Percentiles rank a stretch among this genome's conserved stretches.
Evolutionary conservation across 2,113 vertebrate genomes (phyloP).

Genomic region (Nipponia nippon): DNA sequence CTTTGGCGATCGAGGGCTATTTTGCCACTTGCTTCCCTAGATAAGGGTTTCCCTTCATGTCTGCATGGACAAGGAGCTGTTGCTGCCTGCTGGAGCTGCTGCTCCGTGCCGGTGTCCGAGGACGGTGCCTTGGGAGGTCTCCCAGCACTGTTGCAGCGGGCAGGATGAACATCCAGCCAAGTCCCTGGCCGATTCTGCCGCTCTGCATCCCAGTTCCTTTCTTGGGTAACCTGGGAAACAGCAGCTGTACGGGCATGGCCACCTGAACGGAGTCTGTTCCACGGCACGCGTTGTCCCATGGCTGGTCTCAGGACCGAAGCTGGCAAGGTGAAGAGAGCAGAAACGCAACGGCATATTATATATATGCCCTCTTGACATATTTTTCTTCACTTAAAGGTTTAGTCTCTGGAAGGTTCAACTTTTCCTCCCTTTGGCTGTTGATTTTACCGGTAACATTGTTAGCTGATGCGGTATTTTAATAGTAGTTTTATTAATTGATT

Average conservation of each 20-base stretch:
- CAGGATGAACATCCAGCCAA: background rate
- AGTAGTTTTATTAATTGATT: background rate
- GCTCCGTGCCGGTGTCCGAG: background rate
- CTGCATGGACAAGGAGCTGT: background rate
- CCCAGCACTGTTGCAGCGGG: fast-evolving
- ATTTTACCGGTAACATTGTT: background rate
- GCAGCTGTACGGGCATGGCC: fast-evolving
- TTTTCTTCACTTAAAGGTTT: background rate
- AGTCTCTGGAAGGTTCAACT: background rate
- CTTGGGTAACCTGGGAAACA: background rate
- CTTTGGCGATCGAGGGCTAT: background rate
- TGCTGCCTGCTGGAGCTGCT: background rate
- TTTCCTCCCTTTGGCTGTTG: background rate
- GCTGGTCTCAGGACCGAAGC: background rate
- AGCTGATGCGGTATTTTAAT: background rate
- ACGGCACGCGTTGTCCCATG: fast-evolving
- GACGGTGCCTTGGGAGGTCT: background rate
- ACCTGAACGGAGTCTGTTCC: background rate
- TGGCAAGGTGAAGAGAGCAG: background rate
- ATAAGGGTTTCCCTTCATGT: fast-evolving
- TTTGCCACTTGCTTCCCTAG: background rate
- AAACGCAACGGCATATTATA: background rate
- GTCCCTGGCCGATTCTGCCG: fast-evolving
- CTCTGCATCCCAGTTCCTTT: background rate
- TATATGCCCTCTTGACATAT: fast-evolving